Base-by-base conservation (phyloP, 1,140 invertebrate species). In the Phortica variegata region DNA sequence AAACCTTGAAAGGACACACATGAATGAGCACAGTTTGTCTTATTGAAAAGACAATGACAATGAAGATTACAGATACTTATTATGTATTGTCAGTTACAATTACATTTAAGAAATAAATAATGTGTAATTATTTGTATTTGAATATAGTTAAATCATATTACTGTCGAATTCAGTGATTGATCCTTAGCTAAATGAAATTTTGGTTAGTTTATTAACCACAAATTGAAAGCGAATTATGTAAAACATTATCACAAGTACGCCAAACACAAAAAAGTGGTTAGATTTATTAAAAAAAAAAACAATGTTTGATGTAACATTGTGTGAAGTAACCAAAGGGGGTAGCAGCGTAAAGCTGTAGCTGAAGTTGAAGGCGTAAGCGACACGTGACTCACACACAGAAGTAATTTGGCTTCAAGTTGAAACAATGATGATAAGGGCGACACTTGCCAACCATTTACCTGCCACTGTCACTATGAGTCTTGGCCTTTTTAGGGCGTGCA, bases 381-480 rank as follows among this genome's bases (percentile, higher is more conserved):
- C 63, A 68, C 63, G 63, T 68, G 63, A 68, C 65, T n/a, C n/a
- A n/a, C n/a, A n/a, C 63, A 56, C 63, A 69, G 68, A 68, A 69
- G 60, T 65, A 68, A 68, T 68, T 68, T 68, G 48, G 46, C 54
- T 47, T 43, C 48, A 37, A 32, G 44, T 31, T 66, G 62, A 59
- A 62, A 44, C 41, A 40, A 29, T 19, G 19, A 10, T 26, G 10
- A 52, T 29, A 32, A 31, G 49, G 43, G 52, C 54, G 60, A 54
- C 61, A 45, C 26, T 32, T 36, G 41, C 38, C 7, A 31, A 29
- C 23, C 10, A 26, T 26, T 26, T 60, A 65, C 60, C 56, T 63
- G 60, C 19, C 19, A 13, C 63, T 51, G 58, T 52, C 59, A 66
- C 52, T 52, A 43, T 60, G 63, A 60, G 63, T 63, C 58, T 63